Evolutionary conservation across 2,888 invertebrate genomes (phyloP), one percentile per base, ranked within the genome.

Genomic region (Drosophila infuscata): DNA sequence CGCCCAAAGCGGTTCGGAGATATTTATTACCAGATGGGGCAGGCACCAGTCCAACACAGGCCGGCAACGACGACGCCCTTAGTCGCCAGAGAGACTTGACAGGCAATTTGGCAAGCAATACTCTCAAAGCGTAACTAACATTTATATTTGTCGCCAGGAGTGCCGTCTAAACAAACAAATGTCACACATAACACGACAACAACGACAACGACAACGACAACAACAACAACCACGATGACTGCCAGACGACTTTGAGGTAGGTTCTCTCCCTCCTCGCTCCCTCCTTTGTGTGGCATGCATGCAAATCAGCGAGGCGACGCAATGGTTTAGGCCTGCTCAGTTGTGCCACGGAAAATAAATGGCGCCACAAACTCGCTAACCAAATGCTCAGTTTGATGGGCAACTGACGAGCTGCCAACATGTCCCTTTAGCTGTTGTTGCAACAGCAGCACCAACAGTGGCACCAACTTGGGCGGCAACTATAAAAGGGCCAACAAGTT

Each of bases 101-200:
- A 83, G 84, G 84, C 86, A 84, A 84, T 84, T 84, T 84, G 84
- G 86, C 84, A 86, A 82, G 75, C 86, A 74, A 71, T 83, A 74
- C 74, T 83, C 72, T 73, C 83, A 83, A 75, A 86, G 87, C 87
- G 84, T 81, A 83, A 84, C 83, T 81, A 86, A 86, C 84, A 86
- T 84, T 84, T 84, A 86, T 86, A 84, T 84, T 81, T 84, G 84
- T 86, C 86, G 87, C 84, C 87, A 76, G 76, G 74, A 79, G 81
- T 79, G 86, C 76, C 74, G 81, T 77, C 85, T 82, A 73, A 85
- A 71, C 86, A 83, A 81, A 83, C 83, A 85, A 80, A 82, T 85
- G 86, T 80, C 83, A 82, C 85, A 82, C 76, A 76, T 77, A 77
- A 78, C 85, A 82, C 83, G 83, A 75, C 67, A 43, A 43, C 65